Percentiles rank a stretch among this genome's conserved stretches.
These are phyloP conservation scores for Ethmia dodecea DNA, from an alignment of 2,888 invertebrate species.

Conservation along the genomic window DNA sequence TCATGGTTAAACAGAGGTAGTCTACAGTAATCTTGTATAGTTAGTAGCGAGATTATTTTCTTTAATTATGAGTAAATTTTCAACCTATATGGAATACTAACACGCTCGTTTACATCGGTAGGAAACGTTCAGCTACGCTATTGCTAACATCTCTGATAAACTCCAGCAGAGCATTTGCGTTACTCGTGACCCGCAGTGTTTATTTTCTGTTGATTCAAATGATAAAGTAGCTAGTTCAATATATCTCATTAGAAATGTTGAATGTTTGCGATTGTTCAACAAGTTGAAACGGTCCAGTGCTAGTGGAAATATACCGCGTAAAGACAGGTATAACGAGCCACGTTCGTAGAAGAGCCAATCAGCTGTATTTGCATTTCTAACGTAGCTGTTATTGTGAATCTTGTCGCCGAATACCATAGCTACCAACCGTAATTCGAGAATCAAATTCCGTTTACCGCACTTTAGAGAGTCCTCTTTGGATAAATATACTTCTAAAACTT, in stretches of 20 bases:
- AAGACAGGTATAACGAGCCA: constrained; percentile 11
- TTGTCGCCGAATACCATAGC: no score
- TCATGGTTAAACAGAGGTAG: no score
- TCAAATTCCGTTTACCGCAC: no score
- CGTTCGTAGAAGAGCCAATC: no score
- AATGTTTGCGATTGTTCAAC: background rate
- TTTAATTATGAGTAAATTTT: constrained; percentile 14
- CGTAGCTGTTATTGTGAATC: no score
- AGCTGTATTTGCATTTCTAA: background rate
- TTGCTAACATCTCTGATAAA: constrained; percentile 20
- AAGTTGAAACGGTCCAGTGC: constrained; percentile 3
- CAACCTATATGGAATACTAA: constrained; percentile 23
- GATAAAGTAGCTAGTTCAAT: constrained; percentile 16
- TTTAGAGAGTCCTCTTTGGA: no score
- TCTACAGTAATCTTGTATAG: no score
- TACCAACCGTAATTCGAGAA: no score
- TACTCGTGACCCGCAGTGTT: constrained; percentile 17
- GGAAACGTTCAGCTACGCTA: constrained; percentile 22
- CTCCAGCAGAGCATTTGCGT: constrained; percentile 21
- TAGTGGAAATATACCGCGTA: constrained; percentile 3
- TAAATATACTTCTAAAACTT: no score
- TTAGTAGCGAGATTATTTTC: background rate
- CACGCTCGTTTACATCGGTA: constrained; percentile 17
- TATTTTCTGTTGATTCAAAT: constrained; percentile 25
- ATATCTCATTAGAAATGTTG: background rate